Evolutionary conservation across 2,888 invertebrate genomes (phyloP), one percentile per base, ranked within the genome.

Genomic region (Agrypnus murinus): DNA sequence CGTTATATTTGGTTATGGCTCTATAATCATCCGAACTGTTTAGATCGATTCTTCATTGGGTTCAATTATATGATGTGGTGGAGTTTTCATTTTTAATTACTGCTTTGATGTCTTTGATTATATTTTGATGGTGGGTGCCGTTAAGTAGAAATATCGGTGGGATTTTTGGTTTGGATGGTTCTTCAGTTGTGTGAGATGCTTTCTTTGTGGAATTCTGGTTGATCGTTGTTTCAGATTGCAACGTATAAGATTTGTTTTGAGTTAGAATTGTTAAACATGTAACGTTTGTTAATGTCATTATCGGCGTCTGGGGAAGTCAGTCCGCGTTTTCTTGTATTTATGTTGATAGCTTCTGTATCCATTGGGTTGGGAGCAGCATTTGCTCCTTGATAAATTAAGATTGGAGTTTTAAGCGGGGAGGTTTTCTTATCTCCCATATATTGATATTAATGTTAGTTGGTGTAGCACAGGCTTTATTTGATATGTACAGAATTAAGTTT

Each of bases 1-100:
- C 64, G 17, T 55, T 59, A 15, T 32, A 64, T 34, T 64, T 64
- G 2, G 64, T 64, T 32, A 64, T 15, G 12, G 12, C 15, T 12
- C 46, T 6, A 46, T 17, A 15, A 10, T 46, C 46, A 6, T 46
- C 15, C 7, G 19, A 3, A 10, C 8, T 46, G 10, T 5, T 46
- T 4, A 46, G 46, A 46, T 46, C 15, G 10, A 46, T 46, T 32
- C 32, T 32, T 10, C 12, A n/a, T 14, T 46, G 15, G 5, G 12
- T 12, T 15, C 46, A 14, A 15, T 46, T 46, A 19, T 46, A 46
- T 5, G 15, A 9, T 3, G 46, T 46, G 12, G 46, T 17, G 12
- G 15, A 46, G 12, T 46, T 17, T 46, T 46, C 12, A 7, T 36
- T 36, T 8, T 36, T n/a, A n/a, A n/a, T n/a, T n/a, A n/a, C n/a